Conservation (phyloP, 2,113 vertebrate species). For the Nannospalax galili region DNA sequence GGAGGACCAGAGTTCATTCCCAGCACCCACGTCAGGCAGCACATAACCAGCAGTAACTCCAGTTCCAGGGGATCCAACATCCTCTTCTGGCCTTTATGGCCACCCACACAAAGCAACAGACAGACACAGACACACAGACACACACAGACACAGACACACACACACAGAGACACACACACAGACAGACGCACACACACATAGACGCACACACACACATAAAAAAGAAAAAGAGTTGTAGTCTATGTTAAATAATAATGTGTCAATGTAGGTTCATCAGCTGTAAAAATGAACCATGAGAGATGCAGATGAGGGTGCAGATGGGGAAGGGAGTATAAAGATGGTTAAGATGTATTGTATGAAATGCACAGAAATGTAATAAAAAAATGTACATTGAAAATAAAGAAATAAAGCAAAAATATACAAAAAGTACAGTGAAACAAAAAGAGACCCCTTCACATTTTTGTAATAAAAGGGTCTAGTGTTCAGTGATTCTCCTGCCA, state of each 20-base stretch:
- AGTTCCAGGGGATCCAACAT: not conserved
- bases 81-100: not conserved
- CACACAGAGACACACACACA: not conserved
- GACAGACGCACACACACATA: not conserved
- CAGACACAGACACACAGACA: no score
- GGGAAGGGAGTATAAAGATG: no score
- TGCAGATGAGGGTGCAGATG: no score
- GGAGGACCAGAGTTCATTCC: no score
- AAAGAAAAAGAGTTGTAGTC: not conserved
- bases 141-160: no score
- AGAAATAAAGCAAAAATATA: not conserved
- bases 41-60: not conserved
- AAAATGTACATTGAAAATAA: not conserved
- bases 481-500: slow-evolving; percentile 16
- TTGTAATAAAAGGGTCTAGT: not conserved
- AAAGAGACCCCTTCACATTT: not conserved
- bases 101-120: not conserved
- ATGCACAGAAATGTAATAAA: not conserved
- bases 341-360: no score
- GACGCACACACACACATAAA: not conserved
- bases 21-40: not conserved
- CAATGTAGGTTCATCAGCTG: not conserved
- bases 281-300: not conserved
- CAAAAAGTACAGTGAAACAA: not conserved
- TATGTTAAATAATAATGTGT: not conserved